Evolutionary conservation across 2,797 vertebrate species (phyloP).

Genomic region (Columba guinea): DNA sequence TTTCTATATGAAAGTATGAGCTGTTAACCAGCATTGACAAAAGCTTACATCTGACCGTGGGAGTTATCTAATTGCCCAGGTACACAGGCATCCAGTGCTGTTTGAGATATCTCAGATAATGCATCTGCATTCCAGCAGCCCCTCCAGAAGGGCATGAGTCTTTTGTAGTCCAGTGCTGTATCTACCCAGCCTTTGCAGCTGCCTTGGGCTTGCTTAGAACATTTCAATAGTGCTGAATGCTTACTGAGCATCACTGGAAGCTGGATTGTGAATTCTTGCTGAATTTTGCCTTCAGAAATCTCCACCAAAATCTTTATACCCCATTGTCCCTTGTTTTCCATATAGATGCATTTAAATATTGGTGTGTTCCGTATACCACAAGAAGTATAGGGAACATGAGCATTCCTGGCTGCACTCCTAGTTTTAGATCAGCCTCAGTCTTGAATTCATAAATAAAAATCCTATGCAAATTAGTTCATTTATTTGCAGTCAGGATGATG

Average conservation of each 20-base stretch:
- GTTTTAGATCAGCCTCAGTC: slow-evolving; percentile 3
- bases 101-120: neutral
- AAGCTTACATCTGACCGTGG: neutral
- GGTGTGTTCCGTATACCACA: neutral
- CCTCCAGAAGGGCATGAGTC: neutral
- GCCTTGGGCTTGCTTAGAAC: neutral
- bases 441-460: slow-evolving; percentile 70
- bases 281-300: neutral
- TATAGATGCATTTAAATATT: neutral
- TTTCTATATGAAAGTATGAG: neutral
- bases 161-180: neutral
- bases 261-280: neutral
- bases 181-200: neutral
- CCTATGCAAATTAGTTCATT: slow-evolving; percentile 60
- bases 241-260: neutral
- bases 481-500: slow-evolving; percentile 52
- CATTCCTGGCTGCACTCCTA: slow-evolving; percentile 10
- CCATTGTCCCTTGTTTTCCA: neutral
- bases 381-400: neutral
- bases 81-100: neutral
- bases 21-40: accelerated
- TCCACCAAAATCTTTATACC: neutral
- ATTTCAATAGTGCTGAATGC: neutral
- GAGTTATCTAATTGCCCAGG: neutral
- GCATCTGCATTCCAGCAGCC: neutral